Conservation (phyloP, 2,888 invertebrate species). For the Anoplius nigerrimus region DNA sequence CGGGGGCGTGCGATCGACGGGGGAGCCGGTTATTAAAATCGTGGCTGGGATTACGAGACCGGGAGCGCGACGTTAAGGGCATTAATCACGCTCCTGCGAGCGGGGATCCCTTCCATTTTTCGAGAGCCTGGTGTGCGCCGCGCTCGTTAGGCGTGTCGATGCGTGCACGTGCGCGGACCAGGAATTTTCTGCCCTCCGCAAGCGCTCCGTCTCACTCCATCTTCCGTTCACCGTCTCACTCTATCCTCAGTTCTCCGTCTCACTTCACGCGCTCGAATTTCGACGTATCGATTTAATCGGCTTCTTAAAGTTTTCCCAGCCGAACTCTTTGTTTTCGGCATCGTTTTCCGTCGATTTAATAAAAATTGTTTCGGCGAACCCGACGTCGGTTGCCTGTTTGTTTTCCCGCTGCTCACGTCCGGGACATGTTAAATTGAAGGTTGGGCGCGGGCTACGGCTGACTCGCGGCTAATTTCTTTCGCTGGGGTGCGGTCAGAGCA, state of each 20-base stretch:
- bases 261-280: no score
- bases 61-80: constrained; percentile 44
- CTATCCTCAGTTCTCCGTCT: no score
- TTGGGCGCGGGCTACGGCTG: constrained; percentile 27
- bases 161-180: neutral
- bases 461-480: constrained; percentile 56
- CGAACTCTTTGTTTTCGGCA: no score
- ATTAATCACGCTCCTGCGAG: constrained; percentile 62
- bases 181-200: neutral
- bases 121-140: neutral
- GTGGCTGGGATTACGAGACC: constrained; percentile 46
- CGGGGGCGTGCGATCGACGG: constrained; percentile 21
- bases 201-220: neutral
- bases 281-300: no score
- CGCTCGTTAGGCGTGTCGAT: neutral
- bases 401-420: neutral
- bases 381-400: no score
- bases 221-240: neutral
- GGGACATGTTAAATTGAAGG: constrained; percentile 7
- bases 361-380: no score
- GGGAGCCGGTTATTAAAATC: constrained; percentile 62
- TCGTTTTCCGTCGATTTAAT: no score
- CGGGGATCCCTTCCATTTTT: constrained; percentile 15
- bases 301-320: no score
- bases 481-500: constrained; percentile 19